Percentiles rank a stretch among this genome's conserved stretches.
phyloP scores from a whole-genome alignment of 1,140 invertebrate species.

The Fopius arisanus region DNA sequence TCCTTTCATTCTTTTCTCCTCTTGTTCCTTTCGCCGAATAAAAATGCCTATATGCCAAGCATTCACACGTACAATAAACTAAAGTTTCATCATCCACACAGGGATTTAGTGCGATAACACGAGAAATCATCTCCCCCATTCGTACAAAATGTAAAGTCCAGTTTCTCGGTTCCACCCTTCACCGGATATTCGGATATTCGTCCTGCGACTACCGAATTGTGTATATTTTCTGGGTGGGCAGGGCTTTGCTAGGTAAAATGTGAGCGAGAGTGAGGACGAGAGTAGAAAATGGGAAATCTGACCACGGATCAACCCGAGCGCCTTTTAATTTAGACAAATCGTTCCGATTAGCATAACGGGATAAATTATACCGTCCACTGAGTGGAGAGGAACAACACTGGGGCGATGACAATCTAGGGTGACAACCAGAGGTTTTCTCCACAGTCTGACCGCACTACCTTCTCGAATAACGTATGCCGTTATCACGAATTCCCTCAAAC shows the following conservation, averaged over 20 bases:
- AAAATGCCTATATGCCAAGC: slow-evolving; percentile 31
- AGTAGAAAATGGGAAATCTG: slow-evolving; percentile 45
- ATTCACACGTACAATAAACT: slow-evolving; percentile 63
- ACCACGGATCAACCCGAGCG: slow-evolving; percentile 53
- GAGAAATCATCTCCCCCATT: slow-evolving; percentile 44
- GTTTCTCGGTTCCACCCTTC: slow-evolving; percentile 23
- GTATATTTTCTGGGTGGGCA: slow-evolving; percentile 2
- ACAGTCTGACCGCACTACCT: not conserved
- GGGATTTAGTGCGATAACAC: slow-evolving; percentile 63
- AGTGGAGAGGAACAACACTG: not conserved
- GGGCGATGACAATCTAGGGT: slow-evolving; percentile 36
- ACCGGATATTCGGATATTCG: not conserved
- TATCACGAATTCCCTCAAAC: not conserved
- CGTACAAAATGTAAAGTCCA: slow-evolving; percentile 40
- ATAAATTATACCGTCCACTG: slow-evolving; percentile 59
- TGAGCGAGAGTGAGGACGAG: slow-evolving; percentile 23
- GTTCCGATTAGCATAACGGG: slow-evolving; percentile 66
- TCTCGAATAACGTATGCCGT: not conserved
- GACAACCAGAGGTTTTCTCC: slow-evolving; percentile 34
- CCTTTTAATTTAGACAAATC: slow-evolving; percentile 69
- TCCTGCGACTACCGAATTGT: not conserved
- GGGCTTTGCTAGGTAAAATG: slow-evolving; percentile 20
- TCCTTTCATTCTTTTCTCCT: not conserved
- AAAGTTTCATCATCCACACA: slow-evolving; percentile 64
- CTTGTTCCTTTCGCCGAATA: not conserved